Conservation (phyloP, 2,113 vertebrate genomes). For the Clinocottus analis region DNA sequence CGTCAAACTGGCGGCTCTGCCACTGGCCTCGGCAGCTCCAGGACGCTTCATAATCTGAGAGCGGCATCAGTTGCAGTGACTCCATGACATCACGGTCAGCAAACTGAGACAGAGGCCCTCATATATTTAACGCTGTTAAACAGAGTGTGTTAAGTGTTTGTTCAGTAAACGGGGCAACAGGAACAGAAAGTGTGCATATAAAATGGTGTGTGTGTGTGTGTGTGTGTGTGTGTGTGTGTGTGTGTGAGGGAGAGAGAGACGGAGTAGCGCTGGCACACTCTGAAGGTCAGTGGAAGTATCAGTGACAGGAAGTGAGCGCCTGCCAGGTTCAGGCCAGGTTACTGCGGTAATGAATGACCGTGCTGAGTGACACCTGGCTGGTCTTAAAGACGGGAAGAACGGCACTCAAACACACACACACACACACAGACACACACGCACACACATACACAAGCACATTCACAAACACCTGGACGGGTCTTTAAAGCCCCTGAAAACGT, state of each 20-base stretch:
- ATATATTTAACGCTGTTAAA: constrained; percentile 12
- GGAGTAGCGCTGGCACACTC: constrained; percentile 75
- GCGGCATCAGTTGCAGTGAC: neutral
- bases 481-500: neutral
- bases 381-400: constrained; percentile 72
- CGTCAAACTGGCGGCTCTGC: too few relatives aligned
- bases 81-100: neutral
- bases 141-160: constrained; percentile 22
- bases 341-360: constrained; percentile 82
- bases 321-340: constrained; percentile 83
- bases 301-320: constrained; percentile 88
- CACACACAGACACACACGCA: constrained; percentile 33
- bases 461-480: constrained; percentile 1
- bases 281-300: constrained; percentile 91
- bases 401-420: constrained; percentile 17
- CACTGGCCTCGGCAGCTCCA: neutral
- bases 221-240: constrained; percentile 42
- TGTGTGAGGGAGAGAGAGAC: constrained; percentile 18
- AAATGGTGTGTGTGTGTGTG: constrained; percentile 35
- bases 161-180: constrained; percentile 31
- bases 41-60: neutral
- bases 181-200: constrained; percentile 19
- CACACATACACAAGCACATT: too few relatives aligned
- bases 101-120: neutral
- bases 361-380: constrained; percentile 85